Conservation (phyloP, 2,797 vertebrate species). For the Emys orbicularis region DNA sequence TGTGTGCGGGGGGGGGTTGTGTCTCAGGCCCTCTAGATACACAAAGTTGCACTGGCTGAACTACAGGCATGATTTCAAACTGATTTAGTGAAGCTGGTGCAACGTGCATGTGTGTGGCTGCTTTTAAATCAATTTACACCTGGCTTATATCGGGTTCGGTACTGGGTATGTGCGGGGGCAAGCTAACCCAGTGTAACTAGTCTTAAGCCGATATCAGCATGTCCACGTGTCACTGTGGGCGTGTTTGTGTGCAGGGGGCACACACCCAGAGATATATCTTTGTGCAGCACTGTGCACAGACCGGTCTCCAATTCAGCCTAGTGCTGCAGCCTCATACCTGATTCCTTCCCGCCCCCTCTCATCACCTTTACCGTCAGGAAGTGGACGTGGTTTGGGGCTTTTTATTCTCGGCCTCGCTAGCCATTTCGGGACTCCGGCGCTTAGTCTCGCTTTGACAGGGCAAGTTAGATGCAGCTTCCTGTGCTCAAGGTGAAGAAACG, state of each 20-base stretch:
- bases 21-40: not conserved
- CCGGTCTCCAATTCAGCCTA: not conserved
- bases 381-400: constrained; percentile 75
- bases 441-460: constrained; percentile 75
- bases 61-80: not conserved
- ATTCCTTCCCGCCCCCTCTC: constrained; percentile 57
- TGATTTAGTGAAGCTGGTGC: not conserved
- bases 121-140: constrained; percentile 16
- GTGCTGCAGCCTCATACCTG: constrained; percentile 35
- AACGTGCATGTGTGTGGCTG: not conserved
- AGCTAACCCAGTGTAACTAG: not conserved
- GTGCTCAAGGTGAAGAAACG: constrained; percentile 70
- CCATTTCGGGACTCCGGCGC: constrained; percentile 59
- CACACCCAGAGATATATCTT: not conserved
- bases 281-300: not conserved
- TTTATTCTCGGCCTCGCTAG: constrained; percentile 70
- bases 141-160: not conserved
- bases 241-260: not conserved
- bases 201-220: not conserved
- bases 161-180: not conserved
- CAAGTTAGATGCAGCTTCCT: constrained; percentile 68
- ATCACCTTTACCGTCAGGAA: constrained; percentile 72
- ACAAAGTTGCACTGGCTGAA: not conserved
- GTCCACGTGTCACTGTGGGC: not conserved
- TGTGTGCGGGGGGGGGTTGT: not conserved